These are phyloP conservation scores for Chloropsis hardwickii DNA, from an alignment of 2,113 vertebrate genomes.

Conservation along the genomic window DNA sequence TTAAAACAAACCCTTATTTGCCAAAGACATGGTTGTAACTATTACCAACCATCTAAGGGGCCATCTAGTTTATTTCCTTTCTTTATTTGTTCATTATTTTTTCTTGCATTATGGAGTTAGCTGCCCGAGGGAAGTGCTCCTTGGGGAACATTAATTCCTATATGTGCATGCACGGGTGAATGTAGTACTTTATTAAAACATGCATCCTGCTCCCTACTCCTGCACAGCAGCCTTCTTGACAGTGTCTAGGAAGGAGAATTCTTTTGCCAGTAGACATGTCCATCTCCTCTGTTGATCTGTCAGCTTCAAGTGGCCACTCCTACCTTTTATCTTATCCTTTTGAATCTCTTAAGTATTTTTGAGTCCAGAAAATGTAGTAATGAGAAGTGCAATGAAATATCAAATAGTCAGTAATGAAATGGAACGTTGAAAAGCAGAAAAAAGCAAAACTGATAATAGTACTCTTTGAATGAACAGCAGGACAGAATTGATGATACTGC, in stretches of 20 bases:
- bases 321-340: background rate
- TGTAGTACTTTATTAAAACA: background rate
- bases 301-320: background rate
- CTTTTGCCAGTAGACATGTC: background rate
- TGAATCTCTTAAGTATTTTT: background rate
- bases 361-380: background rate
- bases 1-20: background rate
- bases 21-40: background rate
- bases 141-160: background rate
- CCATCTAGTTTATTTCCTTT: background rate
- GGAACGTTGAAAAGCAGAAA: background rate
- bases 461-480: background rate
- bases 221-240: background rate
- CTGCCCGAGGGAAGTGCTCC: background rate
- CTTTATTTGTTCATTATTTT: background rate
- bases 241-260: background rate
- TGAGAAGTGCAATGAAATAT: background rate
- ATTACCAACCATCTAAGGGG: background rate
- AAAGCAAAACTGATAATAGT: background rate
- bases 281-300: background rate
- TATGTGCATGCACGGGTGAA: fast-evolving
- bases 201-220: background rate
- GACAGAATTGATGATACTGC: background rate
- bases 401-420: background rate
- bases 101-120: background rate